Base-by-base conservation (phyloP, 92 coral and sea anemone species). In the Porites rus region DNA sequence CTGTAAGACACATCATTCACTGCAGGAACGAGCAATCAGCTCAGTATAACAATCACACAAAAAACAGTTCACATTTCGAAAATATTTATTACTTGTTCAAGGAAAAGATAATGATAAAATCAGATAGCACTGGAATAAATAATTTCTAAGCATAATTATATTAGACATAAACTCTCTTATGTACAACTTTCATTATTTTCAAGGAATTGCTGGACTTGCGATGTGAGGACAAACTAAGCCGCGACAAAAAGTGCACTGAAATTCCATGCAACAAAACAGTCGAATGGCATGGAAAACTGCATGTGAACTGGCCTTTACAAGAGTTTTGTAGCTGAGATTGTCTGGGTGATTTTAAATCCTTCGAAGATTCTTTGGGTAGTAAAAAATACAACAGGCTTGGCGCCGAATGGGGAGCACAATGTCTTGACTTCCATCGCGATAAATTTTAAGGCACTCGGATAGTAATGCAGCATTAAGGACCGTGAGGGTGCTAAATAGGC, bases 81-180 rank as follows among this genome's bases (percentile, higher is more conserved):
- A 81, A 71, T 70, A 70, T 70, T 80, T 81, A 81, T 81, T 81
- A 22, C 17, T 58, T 31, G 18, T 14, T 56, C 10, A 58, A 59
- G 25, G 65, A 66, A 25, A 53, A 20, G 21, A 52, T 9, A 67
- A 31, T n/a, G 56, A 78, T 78, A 68, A 51, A 52, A 22, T 68
- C 38, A 70, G 58, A 1, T 59, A 43, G 20, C 83, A 10, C 10
- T 70, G 59, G 70, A 81, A 81, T 81, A 81, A 81, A 81, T 81
- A 81, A 56, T 58, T 56, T 69, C 58, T 18, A 6, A 8, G 65
- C 62, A 51, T 52, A 79, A 67, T 79, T 12, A 50, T 53, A 66
- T 66, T 66, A 66, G 65, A 51, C 17, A 22, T 76, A 51, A 28
- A 66, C 67, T 67, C 18, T 52, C 63, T 65, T 80, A 80, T 80